Evolutionary conservation across 2,113 vertebrate species (phyloP), one percentile per base, ranked within the genome.

Genomic region (Chaetodon trifascialis): DNA sequence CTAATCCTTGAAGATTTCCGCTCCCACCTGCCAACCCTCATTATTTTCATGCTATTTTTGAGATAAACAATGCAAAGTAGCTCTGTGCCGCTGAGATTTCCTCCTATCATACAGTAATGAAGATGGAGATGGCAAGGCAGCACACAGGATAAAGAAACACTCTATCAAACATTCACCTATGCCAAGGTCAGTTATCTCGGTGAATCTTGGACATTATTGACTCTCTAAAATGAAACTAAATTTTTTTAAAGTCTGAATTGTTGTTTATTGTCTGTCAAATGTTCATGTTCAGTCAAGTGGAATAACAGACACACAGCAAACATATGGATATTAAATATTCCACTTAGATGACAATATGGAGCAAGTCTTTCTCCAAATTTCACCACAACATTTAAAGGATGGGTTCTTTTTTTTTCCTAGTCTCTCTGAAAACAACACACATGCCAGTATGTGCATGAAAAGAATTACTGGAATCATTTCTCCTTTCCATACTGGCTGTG

Each of bases 31-130:
- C 86, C 89, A 90, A 23, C 62, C 67, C 91, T 94, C 89, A 89
- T 94, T 92, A 93, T 91, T 93, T 92, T 85, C 90, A 91, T 74
- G 85, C 89, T 88, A 88, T 90, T 87, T 88, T 83, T 83, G 82
- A 91, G 84, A 86, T 86, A 91, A 92, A 91, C 88, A 91, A 82
- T 68, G 82, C 46, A 34, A 77, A 88, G 86, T 70, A 86, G 88
- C 86, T 87, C 51, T 10, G 85, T 52, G 83, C 88, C 87, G 58
- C 17, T n/a, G 85, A 90, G 80, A 70, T 38, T 73, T 81, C 70
- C 66, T 63, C 68, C 67, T 17, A 83, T 85, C 70, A 65, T 52
- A 42, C 58, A 21, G 75, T 81, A 88, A 86, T 84, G 77, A 80
- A 86, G 80, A 92, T 64, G 46, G 76, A 85, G 54, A 72, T 58